Evolutionary conservation across 2,888 invertebrate genomes (phyloP), one percentile per base, ranked within the genome.

Genomic region (Drosophila rellima): DNA sequence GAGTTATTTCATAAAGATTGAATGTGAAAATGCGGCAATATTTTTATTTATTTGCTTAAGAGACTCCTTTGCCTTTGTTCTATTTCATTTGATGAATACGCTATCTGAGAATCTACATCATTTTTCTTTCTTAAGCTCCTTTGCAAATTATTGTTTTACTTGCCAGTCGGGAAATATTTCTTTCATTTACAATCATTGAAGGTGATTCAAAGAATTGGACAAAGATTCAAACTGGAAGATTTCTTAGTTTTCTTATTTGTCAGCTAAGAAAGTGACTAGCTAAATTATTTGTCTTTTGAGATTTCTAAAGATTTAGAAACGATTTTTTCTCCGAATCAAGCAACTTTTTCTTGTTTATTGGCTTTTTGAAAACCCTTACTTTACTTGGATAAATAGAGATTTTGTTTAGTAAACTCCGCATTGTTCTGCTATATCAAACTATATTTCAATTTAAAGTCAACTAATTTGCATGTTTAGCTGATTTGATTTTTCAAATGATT

Each of bases 401-500:
- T 5, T 1, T 13, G 13, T n/a, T 33, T 5, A n/a, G 13, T 13
- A 13, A 2, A 2, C 6, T 23, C 1, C 6, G 10, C 31, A 3
- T 6, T 29, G 6, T 29, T 6, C 29, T 29, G 2, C 15, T 15
- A 39, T 39, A 39, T 1, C 10, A 4, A 17, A 8, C 10, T 10
- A 13, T 3, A 20, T 8, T 26, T 5, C 10, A 50, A 8, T 11
- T 47, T n/a, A 39, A 52, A 29, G 37, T 61, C 44, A 42, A 29
- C 29, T 11, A 17, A 18, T 15, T 23, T 23, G 15, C 10, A 23
- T 17, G 17, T 15, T 45, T 13, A 35, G 44, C 31, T 35, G 11
- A 20, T 35, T 51, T 37, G 23, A 3, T 50, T 35, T 23, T n/a
- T 50, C 18, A 31, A n/a, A 20, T 8, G 2, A 13, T n/a, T n/a